Base-by-base conservation (phyloP, 2,888 invertebrate species). In the Drosophila prostipennis region DNA sequence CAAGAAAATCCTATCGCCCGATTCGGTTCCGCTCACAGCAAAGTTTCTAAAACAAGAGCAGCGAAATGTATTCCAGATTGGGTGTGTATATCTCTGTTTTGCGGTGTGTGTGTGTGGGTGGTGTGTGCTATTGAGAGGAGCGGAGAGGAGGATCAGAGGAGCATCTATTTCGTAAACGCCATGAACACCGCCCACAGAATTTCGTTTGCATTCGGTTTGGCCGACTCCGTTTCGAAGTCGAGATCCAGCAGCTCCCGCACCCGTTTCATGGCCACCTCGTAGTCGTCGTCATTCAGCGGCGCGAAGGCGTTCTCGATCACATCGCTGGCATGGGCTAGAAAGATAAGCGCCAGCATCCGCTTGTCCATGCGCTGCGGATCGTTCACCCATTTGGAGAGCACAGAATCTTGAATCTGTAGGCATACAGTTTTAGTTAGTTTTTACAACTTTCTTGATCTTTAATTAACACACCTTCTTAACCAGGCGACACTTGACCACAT, bases 231-330 rank as follows among this genome's bases (percentile, higher is more conserved):
- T 92, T 99, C 99, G 92, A 98, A 97, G 93, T 99, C 99, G 85
- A 99, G 94, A 92, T 99, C 99, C 82, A 99, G 94, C 52, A 99
- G 94, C 88, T 98, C 97, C 80, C 99, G 95, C 53, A 99, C 98
- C 90, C 99, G 95, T 89, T 98, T 96, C 95, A 99, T 99, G 70
- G 99, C 99, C 83, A 99, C 93, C 93, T 99, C 99, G 91, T 99
- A 99, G 93, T 99, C 99, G 90, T 99, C 98, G 88, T 98, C 98
- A 55, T 97, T 97, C 11, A 99, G 94, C 3, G 99, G 98, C 23
- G 98, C 98, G 92, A 99, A 99, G 57, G 99, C 99, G 93, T 99
- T 99, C 93, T 99, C 99, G 60, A 99, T 94, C 26, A 99, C 99
- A 92, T 99, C 99, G 56, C 98, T 98, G 8, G 99, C 98, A 92